Evolutionary conservation across 2,113 vertebrate genomes (phyloP).

Genomic region (Leucosticte australis): DNA sequence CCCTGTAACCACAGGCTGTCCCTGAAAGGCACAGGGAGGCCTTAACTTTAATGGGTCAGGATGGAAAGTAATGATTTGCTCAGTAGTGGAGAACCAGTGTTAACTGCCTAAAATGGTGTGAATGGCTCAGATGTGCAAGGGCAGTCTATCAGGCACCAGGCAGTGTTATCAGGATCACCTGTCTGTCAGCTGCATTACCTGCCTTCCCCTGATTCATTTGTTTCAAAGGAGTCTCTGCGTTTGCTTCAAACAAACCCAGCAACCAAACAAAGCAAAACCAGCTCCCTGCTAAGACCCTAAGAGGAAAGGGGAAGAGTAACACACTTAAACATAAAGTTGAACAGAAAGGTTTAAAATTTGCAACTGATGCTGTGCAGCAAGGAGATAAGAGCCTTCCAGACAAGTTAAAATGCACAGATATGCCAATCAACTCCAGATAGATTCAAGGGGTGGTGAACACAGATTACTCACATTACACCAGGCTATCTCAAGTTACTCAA

Average conservation of each 20-base stretch:
- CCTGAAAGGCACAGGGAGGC: conserved; percentile 28
- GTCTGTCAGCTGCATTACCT: conserved; percentile 52
- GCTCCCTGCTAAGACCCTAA: not conserved
- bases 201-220: not conserved
- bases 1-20: not conserved
- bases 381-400: conserved; percentile 60
- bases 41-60: conserved; percentile 46
- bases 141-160: conserved; percentile 63
- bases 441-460: conserved; percentile 35
- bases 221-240: not conserved
- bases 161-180: conserved; percentile 56
- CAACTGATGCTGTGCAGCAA: conserved; percentile 25
- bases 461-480: conserved; percentile 33
- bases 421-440: conserved; percentile 53
- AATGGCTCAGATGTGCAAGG: conserved; percentile 51
- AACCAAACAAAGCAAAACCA: conserved; percentile 3
- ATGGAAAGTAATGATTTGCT: conserved; percentile 37
- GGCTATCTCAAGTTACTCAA: conserved; percentile 55
- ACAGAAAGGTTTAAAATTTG: conserved; percentile 58
- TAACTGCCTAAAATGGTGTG: conserved; percentile 47
- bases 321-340: conserved; percentile 54
- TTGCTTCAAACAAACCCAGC: conserved; percentile 53
- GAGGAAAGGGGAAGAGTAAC: conserved; percentile 13
- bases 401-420: conserved; percentile 48
- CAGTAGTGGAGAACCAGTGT: conserved; percentile 25